Conservation (phyloP, 1,140 invertebrate genomes). For the Drosophila lowei region DNA sequence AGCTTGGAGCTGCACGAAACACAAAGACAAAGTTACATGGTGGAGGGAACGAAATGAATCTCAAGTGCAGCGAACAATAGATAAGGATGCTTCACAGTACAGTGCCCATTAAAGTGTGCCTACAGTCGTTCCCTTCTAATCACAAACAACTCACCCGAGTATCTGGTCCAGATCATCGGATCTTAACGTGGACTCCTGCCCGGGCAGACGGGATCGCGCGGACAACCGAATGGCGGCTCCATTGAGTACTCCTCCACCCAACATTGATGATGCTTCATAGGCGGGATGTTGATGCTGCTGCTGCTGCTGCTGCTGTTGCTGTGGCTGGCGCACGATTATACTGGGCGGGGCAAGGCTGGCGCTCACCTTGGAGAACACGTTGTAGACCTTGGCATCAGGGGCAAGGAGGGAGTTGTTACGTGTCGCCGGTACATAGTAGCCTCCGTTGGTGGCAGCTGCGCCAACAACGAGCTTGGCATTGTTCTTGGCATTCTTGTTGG, state of each 20-base stretch:
- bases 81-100: not conserved
- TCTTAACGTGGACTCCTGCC: constrained; percentile 51
- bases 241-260: constrained; percentile 26
- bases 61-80: constrained; percentile 13
- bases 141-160: constrained; percentile 84
- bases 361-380: constrained; percentile 77
- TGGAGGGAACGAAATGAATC: constrained; percentile 20
- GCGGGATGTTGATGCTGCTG: constrained; percentile 39
- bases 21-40: constrained; percentile 18
- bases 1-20: constrained; percentile 68
- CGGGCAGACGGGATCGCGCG: constrained; percentile 40
- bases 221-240: constrained; percentile 50
- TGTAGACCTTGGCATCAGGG: constrained; percentile 73
- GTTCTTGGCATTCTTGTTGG: constrained; percentile 69
- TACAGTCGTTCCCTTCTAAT: not conserved
- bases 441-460: constrained; percentile 42
- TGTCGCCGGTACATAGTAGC: constrained; percentile 68
- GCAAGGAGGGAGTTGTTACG: constrained; percentile 54
- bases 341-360: constrained; percentile 55
- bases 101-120: not conserved
- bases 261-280: constrained; percentile 23
- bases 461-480: constrained; percentile 53
- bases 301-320: constrained; percentile 47
- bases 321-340: constrained; percentile 63
- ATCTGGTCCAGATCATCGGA: constrained; percentile 86